A percentile compares a stretch with the other conserved stretches of the same genome.
These are phyloP conservation scores for Abrostola triplasia DNA, from an alignment of 2,888 invertebrate genomes.

Conservation along the genomic window DNA sequence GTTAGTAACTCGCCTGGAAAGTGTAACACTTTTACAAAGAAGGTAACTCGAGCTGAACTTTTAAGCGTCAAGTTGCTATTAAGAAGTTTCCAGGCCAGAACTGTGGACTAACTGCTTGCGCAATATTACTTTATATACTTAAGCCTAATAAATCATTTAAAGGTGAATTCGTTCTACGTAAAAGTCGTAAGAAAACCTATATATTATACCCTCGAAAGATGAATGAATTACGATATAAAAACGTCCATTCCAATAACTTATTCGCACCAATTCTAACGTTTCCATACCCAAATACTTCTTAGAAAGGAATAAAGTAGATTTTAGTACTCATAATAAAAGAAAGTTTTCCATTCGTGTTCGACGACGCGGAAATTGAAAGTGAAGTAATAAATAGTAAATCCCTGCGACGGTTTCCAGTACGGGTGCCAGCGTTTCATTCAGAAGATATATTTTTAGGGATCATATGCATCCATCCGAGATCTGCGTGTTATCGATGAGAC, in stretches of 20 bases:
- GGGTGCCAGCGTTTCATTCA: conserved; percentile 26
- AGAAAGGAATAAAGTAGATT: conserved; percentile 17
- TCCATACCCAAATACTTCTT: conserved; percentile 21
- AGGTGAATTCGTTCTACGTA: conserved; percentile 2
- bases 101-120: conserved; percentile 1
- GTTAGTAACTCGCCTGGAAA: conserved; percentile 3
- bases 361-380: conserved; percentile 24
- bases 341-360: conserved; percentile 18
- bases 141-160: conserved; percentile 1
- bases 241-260: conserved; percentile 31
- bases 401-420: background rate
- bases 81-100: conserved; percentile 18
- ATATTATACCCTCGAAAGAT: background rate
- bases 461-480: conserved; percentile 3
- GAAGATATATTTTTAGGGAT: conserved; percentile 1
- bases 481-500: background rate
- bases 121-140: conserved; percentile 2
- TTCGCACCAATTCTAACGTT: conserved; percentile 14
- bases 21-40: conserved; percentile 9
- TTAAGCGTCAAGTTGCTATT: conserved; percentile 18
- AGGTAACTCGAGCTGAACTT: conserved; percentile 13
- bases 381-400: conserved; percentile 28
- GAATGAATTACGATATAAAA: conserved; percentile 8
- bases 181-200: conserved; percentile 1
- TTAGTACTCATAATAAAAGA: conserved; percentile 22